Percentiles rank a stretch among this genome's conserved stretches.
Conservation (phyloP, 2,888 invertebrate species). For the Elmis aenea region DNA sequence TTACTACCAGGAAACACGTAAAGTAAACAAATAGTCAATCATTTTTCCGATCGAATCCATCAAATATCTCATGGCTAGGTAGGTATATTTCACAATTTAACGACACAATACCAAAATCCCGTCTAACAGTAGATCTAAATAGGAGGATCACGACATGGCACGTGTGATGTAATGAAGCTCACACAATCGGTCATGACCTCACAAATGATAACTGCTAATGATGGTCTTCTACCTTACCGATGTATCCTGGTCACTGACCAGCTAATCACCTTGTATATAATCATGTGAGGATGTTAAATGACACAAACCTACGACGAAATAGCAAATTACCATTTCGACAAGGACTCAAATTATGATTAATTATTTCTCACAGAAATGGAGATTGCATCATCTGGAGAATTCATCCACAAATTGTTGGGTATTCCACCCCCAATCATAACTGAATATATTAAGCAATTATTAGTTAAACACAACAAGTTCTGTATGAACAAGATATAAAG, state of each 20-base stretch:
- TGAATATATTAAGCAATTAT: too few species aligned
- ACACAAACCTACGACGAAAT: conserved; percentile 6
- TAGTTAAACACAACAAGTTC: too few species aligned
- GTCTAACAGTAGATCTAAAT: conserved; percentile 9
- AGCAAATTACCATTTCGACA: conserved; percentile 8
- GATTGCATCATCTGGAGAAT: conserved; percentile 3
- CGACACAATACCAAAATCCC: too few species aligned
- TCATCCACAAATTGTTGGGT: too few species aligned
- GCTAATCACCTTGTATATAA: conserved; percentile 24
- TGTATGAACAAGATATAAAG: too few species aligned
- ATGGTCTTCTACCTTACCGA: conserved; percentile 19
- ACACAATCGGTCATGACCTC: conserved; percentile 27
- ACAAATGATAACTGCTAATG: conserved; percentile 23
- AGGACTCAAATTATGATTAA: conserved; percentile 8
- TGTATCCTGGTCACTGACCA: conserved; percentile 32
- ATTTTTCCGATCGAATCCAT: too few species aligned
- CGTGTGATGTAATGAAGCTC: conserved; percentile 10
- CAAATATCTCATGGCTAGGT: too few species aligned
- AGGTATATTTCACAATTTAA: too few species aligned
- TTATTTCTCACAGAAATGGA: conserved; percentile 4
- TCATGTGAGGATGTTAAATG: conserved; percentile 5
- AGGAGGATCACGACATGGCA: conserved; percentile 13
- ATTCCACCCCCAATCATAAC: too few species aligned
- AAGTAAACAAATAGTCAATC: too few species aligned
- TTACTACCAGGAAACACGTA: too few species aligned